Conservation (phyloP, 1,140 invertebrate genomes). For the Bactericera cockerelli region DNA sequence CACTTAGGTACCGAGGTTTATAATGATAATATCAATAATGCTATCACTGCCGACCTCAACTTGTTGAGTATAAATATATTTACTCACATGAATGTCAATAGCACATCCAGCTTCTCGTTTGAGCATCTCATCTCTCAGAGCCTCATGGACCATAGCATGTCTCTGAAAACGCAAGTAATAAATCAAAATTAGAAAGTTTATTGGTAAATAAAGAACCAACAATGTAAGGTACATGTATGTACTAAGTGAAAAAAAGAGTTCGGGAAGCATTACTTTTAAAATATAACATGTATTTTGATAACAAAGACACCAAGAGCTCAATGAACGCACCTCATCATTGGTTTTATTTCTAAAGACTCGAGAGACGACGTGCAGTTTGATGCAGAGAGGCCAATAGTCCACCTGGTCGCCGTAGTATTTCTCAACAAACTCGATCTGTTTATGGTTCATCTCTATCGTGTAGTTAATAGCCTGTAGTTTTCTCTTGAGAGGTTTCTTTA, state of each 20-base stretch:
- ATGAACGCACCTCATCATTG: conserved; percentile 3
- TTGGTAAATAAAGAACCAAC: too few relatives aligned
- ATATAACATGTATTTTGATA: too few relatives aligned
- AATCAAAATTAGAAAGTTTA: not conserved
- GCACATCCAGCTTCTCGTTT: conserved; percentile 6
- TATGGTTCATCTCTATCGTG: not conserved
- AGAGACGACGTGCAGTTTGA: not conserved
- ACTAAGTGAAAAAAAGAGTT: too few relatives aligned
- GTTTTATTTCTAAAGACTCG: not conserved
- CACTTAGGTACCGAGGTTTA: too few relatives aligned
- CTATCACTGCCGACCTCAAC: too few relatives aligned
- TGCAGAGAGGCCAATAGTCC: not conserved
- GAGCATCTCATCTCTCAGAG: not conserved
- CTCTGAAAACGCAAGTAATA: conserved; percentile 7
- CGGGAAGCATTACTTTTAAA: too few relatives aligned
- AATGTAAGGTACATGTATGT: too few relatives aligned
- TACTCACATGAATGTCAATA: not conserved
- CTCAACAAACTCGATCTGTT: not conserved
- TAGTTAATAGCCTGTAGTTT: not conserved
- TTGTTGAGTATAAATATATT: too few relatives aligned
- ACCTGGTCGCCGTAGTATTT: not conserved
- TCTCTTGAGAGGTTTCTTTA: not conserved
- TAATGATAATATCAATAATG: too few relatives aligned
- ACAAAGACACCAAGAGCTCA: too few relatives aligned
- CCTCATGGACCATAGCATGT: conserved; percentile 5